These are phyloP conservation scores for Sylvicola cinctus DNA, from an alignment of 2,888 invertebrate genomes.

Conservation along the genomic window DNA sequence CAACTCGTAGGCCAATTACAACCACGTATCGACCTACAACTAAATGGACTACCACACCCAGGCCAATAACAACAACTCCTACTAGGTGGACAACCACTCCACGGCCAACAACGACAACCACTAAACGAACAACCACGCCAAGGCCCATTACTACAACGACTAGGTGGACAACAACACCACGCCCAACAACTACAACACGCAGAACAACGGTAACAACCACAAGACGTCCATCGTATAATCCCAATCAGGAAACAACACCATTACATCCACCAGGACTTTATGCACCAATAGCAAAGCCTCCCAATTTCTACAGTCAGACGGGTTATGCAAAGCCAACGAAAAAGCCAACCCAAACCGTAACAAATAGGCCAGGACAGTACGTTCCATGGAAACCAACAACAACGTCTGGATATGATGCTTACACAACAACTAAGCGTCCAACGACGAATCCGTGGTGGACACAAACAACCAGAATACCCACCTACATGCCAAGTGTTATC, in stretches of 20 bases:
- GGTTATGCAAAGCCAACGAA: background rate
- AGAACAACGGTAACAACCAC: too few relatives aligned
- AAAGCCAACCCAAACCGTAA: background rate
- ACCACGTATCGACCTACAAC: background rate
- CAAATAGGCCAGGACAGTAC: background rate
- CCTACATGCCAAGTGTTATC: too few relatives aligned
- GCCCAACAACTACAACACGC: background rate
- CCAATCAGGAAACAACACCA: constrained; percentile 6
- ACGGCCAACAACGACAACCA: constrained; percentile 1
- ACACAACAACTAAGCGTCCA: background rate
- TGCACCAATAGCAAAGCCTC: constrained; percentile 3
- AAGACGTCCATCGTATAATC: background rate
- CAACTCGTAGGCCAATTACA: constrained; percentile 2
- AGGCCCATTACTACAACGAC: background rate
- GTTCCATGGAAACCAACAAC: too few relatives aligned
- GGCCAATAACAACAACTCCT: constrained; percentile 2
- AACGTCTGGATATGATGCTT: too few relatives aligned
- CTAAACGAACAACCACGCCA: background rate
- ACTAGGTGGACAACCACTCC: constrained; percentile 1
- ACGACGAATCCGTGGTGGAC: background rate
- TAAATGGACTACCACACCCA: constrained; percentile 2
- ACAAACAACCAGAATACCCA: background rate
- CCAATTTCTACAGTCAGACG: background rate
- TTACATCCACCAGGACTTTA: constrained; percentile 7
- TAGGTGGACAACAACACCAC: background rate